Evolutionary conservation across 2,888 invertebrate genomes (phyloP).

Genomic region (Pseudolycoriella hygida): DNA sequence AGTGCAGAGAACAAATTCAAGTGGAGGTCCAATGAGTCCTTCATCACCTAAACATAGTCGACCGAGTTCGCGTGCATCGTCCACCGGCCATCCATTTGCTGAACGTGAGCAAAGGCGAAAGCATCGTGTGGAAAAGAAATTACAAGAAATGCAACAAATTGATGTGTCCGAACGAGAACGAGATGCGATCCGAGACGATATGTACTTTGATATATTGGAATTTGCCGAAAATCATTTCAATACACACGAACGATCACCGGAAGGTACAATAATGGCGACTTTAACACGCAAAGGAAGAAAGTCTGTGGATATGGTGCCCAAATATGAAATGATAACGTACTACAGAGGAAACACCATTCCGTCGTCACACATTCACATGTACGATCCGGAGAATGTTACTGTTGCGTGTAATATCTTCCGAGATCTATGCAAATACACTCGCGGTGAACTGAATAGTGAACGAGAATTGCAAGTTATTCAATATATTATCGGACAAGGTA

Average conservation of each 20-base stretch:
- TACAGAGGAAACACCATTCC: slow-evolving; percentile 78
- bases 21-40: slow-evolving; percentile 17
- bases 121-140: slow-evolving; percentile 68
- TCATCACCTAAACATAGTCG: slow-evolving; percentile 34
- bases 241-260: slow-evolving; percentile 67
- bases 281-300: slow-evolving; percentile 60
- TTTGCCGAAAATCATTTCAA: slow-evolving; percentile 92
- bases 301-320: slow-evolving; percentile 62
- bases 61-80: slow-evolving; percentile 32
- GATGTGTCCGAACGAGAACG: slow-evolving; percentile 23
- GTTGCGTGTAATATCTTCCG: slow-evolving; percentile 80
- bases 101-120: slow-evolving; percentile 68
- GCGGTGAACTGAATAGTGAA: slow-evolving; percentile 72
- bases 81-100: slow-evolving; percentile 27
- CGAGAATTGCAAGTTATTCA: slow-evolving; percentile 70
- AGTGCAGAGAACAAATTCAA: slow-evolving; percentile 12
- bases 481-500: slow-evolving; percentile 65
- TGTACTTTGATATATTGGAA: slow-evolving; percentile 68
- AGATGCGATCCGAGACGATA: slow-evolving; percentile 31
- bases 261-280: slow-evolving; percentile 77
- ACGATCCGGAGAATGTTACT: slow-evolving; percentile 84
- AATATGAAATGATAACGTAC: slow-evolving; percentile 84
- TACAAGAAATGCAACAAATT: slow-evolving; percentile 58
- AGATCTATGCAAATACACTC: slow-evolving; percentile 76
- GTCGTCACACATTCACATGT: slow-evolving; percentile 85